Conservation (phyloP, 35 echinoderm and acorn worm genomes). For the Stichopus chloronotus region DNA sequence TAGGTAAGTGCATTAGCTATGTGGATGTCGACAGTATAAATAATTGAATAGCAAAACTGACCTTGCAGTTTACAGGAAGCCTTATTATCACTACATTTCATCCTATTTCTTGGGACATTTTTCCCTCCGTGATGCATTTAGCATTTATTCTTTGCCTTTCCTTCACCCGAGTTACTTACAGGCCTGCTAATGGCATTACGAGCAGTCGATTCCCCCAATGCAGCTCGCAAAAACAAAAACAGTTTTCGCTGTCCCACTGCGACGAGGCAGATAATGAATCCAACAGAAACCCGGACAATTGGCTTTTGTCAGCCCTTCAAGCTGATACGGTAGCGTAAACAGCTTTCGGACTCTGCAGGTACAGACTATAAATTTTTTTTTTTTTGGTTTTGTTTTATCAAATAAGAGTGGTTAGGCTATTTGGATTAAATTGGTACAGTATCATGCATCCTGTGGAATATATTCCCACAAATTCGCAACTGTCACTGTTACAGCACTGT, state of each 20-base stretch:
- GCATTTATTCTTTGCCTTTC: background rate
- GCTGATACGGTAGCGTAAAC: background rate
- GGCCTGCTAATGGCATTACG: constrained; percentile 36
- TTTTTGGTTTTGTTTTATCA: background rate
- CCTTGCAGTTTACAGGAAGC: background rate
- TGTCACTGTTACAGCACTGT: no score
- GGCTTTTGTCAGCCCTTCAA: background rate
- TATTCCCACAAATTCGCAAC: no score
- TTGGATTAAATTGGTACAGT: background rate
- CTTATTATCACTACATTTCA: background rate
- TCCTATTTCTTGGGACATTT: background rate
- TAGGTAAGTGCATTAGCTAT: background rate
- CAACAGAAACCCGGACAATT: constrained; percentile 23
- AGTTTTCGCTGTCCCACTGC: constrained; percentile 7
- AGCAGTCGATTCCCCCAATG: background rate
- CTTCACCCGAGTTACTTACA: background rate
- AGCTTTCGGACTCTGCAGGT: background rate
- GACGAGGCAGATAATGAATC: constrained; percentile 7
- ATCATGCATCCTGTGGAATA: no score
- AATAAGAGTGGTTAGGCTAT: background rate
- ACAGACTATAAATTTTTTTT: background rate
- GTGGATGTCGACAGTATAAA: background rate
- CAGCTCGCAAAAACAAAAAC: constrained; percentile 10
- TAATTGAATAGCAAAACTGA: background rate
- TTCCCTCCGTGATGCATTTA: background rate